A percentile compares a stretch with the other conserved stretches of the same genome.
Conservation (phyloP, 2,888 invertebrate genomes). For the Tetheella fluctuosa region DNA sequence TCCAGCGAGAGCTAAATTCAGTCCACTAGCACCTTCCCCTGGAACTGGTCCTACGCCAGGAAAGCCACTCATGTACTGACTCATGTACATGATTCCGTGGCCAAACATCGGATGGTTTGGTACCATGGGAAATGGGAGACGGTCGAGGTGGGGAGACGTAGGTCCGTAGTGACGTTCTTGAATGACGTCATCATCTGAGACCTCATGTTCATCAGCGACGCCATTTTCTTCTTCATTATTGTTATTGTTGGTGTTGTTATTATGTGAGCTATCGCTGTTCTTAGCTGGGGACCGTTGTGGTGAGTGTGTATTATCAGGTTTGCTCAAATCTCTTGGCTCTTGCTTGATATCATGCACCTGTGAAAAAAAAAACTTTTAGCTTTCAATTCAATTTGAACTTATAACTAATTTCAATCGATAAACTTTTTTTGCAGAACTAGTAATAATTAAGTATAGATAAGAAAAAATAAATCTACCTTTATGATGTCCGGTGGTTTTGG, state of each 20-base stretch:
- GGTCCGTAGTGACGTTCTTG: constrained; percentile 74
- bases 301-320: constrained; percentile 67
- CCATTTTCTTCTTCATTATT: constrained; percentile 80
- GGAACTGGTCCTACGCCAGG: constrained; percentile 82
- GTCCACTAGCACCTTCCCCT: constrained; percentile 83
- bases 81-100: constrained; percentile 96
- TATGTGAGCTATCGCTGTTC: constrained; percentile 81
- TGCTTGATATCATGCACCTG: constrained; percentile 83
- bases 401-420: not conserved
- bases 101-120: constrained; percentile 94
- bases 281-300: constrained; percentile 82
- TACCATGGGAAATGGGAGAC: constrained; percentile 89
- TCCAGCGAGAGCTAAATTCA: constrained; percentile 86
- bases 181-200: constrained; percentile 75
- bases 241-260: constrained; percentile 73
- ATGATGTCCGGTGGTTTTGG: constrained; percentile 82
- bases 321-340: constrained; percentile 79
- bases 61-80: constrained; percentile 89
- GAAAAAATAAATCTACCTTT: constrained; percentile 59
- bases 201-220: constrained; percentile 79
- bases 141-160: constrained; percentile 76
- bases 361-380: constrained; percentile 30
- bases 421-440: no score
- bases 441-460: not conserved
- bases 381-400: not conserved